A percentile compares a stretch with the other conserved stretches of the same genome.
These are phyloP conservation scores for Chymomyza caudatula DNA, from an alignment of 2,888 invertebrate species.

Conservation along the genomic window DNA sequence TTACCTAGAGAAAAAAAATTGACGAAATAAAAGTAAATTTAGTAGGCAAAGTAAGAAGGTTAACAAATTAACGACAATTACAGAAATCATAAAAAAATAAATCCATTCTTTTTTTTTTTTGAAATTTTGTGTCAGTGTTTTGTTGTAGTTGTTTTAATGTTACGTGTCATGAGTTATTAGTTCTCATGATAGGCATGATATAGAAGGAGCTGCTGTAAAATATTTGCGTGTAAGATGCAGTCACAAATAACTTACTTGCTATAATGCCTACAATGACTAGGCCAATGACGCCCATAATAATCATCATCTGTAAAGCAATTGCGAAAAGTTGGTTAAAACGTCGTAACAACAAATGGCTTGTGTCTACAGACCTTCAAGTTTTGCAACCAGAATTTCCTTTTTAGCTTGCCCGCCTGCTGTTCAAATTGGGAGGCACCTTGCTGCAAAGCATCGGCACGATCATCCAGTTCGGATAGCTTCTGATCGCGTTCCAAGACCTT, in stretches of 20 bases:
- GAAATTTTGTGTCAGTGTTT: neutral
- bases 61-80: constrained; percentile 19
- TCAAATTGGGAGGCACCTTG: constrained; percentile 98
- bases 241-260: constrained; percentile 85
- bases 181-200: neutral
- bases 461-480: constrained; percentile 95
- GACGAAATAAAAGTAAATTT: constrained; percentile 50
- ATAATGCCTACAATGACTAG: constrained; percentile 90
- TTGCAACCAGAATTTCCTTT: constrained; percentile 98
- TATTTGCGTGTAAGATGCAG: neutral
- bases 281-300: constrained; percentile 91
- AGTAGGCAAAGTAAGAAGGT: constrained; percentile 36
- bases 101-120: neutral
- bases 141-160: neutral
- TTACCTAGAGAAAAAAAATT: constrained; percentile 76
- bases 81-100: constrained; percentile 12
- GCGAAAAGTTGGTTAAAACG: too few relatives aligned
- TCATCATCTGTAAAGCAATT: constrained; percentile 90
- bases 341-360: constrained; percentile 2
- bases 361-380: constrained; percentile 87
- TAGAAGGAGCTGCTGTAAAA: neutral
- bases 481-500: constrained; percentile 97
- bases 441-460: constrained; percentile 96
- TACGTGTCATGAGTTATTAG: neutral
- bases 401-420: constrained; percentile 97